Conservation (phyloP, 1,140 invertebrate species). For the Listronotus oregonensis region DNA sequence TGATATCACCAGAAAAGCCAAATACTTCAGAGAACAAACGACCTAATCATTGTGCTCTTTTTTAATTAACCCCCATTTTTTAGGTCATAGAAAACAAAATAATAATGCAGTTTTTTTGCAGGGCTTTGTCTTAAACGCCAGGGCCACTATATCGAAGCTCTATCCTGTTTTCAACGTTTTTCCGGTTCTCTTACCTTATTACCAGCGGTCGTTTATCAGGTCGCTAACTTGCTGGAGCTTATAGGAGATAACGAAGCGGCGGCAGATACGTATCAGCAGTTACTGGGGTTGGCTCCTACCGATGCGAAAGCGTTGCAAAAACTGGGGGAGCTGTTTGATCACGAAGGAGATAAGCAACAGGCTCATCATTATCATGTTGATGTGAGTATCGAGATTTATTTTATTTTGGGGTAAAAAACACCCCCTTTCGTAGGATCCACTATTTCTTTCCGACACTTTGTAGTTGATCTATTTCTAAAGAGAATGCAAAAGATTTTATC, state of each 20-base stretch:
- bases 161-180: conserved; percentile 81
- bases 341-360: conserved; percentile 85
- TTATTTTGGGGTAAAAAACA: too few relatives aligned
- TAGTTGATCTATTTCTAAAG: too few relatives aligned
- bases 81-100: too few relatives aligned
- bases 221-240: conserved; percentile 81
- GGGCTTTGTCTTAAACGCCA: conserved; percentile 76
- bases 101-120: not conserved
- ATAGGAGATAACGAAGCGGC: conserved; percentile 79
- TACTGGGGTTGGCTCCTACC: conserved; percentile 80
- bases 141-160: conserved; percentile 72
- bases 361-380: conserved; percentile 92
- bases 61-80: too few relatives aligned
- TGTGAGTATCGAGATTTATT: conserved; percentile 56
- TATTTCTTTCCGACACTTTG: too few relatives aligned
- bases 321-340: conserved; percentile 84
- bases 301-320: conserved; percentile 83
- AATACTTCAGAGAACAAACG: too few relatives aligned
- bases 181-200: conserved; percentile 61
- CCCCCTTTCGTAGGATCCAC: too few relatives aligned
- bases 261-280: conserved; percentile 81
- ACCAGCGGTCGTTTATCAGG: conserved; percentile 84
- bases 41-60: too few relatives aligned
- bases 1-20: too few relatives aligned
- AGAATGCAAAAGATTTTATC: too few relatives aligned